Conservation (phyloP, 2,888 invertebrate species). For the Syrphus vitripennis region DNA sequence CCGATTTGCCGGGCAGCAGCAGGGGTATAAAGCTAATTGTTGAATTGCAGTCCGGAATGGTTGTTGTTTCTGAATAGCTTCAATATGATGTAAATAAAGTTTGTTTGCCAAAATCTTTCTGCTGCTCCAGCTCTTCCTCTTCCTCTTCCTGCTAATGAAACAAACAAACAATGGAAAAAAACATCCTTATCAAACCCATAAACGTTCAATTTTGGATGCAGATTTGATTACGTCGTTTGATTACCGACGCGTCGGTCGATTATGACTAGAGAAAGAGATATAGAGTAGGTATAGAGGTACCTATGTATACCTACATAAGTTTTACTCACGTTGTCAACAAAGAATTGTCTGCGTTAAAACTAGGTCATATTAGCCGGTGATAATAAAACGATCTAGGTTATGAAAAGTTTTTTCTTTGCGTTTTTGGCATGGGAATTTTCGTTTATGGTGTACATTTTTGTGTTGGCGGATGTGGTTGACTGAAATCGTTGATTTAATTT, state of each 20-base stretch:
- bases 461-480: too few relatives aligned
- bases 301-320: too few relatives aligned
- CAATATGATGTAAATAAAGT: slow-evolving; percentile 65
- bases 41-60: slow-evolving; percentile 52
- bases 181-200: background rate
- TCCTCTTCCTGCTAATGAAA: background rate
- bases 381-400: too few relatives aligned
- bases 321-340: slow-evolving; percentile 21
- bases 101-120: slow-evolving; percentile 27
- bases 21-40: slow-evolving; percentile 55
- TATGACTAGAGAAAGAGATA: too few relatives aligned
- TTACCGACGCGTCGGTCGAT: too few relatives aligned
- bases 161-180: background rate
- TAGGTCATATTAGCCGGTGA: too few relatives aligned
- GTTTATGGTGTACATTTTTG: too few relatives aligned
- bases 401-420: too few relatives aligned
- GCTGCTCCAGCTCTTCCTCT: background rate
- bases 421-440: too few relatives aligned
- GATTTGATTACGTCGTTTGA: slow-evolving; percentile 43
- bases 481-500: too few relatives aligned
- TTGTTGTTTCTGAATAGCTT: slow-evolving; percentile 58
- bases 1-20: slow-evolving; percentile 29
- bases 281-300: background rate
- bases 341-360: background rate
- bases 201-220: slow-evolving; percentile 28